These are phyloP conservation scores for Dermolepida albohirtum DNA, from an alignment of 2,888 invertebrate genomes.

Conservation along the genomic window DNA sequence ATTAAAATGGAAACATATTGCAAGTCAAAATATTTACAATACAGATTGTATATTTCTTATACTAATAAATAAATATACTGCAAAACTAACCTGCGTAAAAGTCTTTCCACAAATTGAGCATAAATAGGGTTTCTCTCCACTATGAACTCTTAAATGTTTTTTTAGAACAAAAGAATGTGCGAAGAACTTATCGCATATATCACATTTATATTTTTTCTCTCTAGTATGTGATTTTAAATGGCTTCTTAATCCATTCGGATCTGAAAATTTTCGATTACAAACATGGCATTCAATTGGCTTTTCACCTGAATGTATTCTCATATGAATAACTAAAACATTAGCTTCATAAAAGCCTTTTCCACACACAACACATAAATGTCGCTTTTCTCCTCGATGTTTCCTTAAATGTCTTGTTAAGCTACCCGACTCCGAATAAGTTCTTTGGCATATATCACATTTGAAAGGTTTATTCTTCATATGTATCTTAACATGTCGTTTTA, in stretches of 20 bases:
- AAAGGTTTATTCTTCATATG: conserved; percentile 59
- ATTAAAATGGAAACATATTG: too few species aligned
- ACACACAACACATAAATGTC: conserved; percentile 58
- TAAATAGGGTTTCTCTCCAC: conserved; percentile 57
- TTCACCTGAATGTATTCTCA: conserved; percentile 59
- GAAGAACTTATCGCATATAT: conserved; percentile 57
- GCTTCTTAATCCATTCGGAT: conserved; percentile 58
- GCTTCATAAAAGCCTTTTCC: conserved; percentile 61
- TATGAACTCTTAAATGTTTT: conserved; percentile 57
- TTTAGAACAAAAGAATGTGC: conserved; percentile 59
- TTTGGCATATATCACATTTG: conserved; percentile 55
- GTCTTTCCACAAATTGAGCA: conserved; percentile 58
- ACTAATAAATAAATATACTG: too few species aligned
- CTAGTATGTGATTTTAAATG: conserved; percentile 59
- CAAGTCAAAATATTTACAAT: too few species aligned
- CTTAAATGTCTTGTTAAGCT: conserved; percentile 58
- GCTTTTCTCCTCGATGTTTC: conserved; percentile 59
- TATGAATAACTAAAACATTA: conserved; percentile 58
- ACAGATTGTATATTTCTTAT: too few species aligned
- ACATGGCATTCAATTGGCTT: conserved; percentile 58
- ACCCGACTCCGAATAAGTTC: conserved; percentile 58
- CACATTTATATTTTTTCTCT: conserved; percentile 56
- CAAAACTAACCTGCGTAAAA: conserved; percentile 55
- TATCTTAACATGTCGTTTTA: conserved; percentile 57
- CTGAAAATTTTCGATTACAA: conserved; percentile 57